Evolutionary conservation across 2,888 invertebrate genomes (phyloP).

Genomic region (Cheilosia scutellata): DNA sequence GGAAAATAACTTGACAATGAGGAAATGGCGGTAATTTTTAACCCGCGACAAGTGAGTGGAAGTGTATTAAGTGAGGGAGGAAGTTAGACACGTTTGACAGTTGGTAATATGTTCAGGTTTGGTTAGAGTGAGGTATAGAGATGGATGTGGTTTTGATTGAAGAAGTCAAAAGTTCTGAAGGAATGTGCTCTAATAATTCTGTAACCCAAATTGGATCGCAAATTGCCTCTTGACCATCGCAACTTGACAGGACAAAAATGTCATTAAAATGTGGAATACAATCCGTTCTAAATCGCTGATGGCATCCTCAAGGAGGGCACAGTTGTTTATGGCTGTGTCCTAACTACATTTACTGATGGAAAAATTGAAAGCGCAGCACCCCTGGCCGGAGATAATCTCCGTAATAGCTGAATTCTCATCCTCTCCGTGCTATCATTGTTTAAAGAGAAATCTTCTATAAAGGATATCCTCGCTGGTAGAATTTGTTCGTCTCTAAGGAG

Average conservation of each 20-base stretch:
- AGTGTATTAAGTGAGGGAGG: not conserved
- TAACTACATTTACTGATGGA: not conserved
- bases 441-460: constrained; percentile 25
- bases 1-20: constrained; percentile 60
- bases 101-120: constrained; percentile 4
- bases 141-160: constrained; percentile 32
- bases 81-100: constrained; percentile 6
- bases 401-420: constrained; percentile 32
- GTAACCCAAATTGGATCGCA: not conserved
- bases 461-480: constrained; percentile 16
- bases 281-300: not conserved
- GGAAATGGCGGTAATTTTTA: constrained; percentile 68
- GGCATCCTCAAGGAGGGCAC: constrained; percentile 12
- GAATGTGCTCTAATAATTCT: too few relatives aligned
- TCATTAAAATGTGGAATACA: too few relatives aligned
- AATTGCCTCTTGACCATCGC: not conserved
- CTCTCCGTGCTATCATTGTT: constrained; percentile 16
- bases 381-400: constrained; percentile 43
- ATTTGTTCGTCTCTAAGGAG: constrained; percentile 42
- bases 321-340: not conserved
- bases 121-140: not conserved
- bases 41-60: constrained; percentile 55
- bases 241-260: too few relatives aligned
- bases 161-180: constrained; percentile 12
- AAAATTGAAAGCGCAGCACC: constrained; percentile 56